Evolutionary conservation across 2,797 vertebrate species (phyloP).

Genomic region (Danio albolineatus): DNA sequence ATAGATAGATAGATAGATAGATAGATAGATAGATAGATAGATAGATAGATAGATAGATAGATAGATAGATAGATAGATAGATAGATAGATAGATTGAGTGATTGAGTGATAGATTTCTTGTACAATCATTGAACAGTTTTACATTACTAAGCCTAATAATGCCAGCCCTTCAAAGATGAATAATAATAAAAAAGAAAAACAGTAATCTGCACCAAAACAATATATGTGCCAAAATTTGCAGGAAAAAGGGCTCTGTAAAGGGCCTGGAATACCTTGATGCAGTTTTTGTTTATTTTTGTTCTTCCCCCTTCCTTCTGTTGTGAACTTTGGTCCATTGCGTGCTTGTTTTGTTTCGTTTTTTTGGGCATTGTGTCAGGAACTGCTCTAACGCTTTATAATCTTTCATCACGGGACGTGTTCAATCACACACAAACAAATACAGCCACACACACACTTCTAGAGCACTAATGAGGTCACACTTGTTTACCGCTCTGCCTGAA

Average conservation of each 20-base stretch:
- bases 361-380: constrained; percentile 3
- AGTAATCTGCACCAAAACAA: not conserved
- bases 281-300: not conserved
- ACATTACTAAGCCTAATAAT: too few species aligned
- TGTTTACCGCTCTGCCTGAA: constrained; percentile 6
- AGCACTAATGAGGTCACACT: constrained; percentile 3
- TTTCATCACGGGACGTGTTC: constrained; percentile 17
- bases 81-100: too few species aligned
- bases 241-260: not conserved
- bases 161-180: not conserved
- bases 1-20: too few species aligned
- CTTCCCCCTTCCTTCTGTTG: not conserved
- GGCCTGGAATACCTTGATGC: not conserved
- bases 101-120: too few species aligned
- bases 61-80: too few species aligned
- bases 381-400: constrained; percentile 14
- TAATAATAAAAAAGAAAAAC: too few species aligned
- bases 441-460: not conserved
- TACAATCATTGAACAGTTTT: too few species aligned
- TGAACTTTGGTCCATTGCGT: not conserved
- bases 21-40: too few species aligned
- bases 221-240: not conserved
- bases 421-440: not conserved
- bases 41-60: too few species aligned
- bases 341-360: not conserved